These are phyloP conservation scores for Cyanoderma ruficeps DNA, from an alignment of 2,113 vertebrate species.

Conservation along the genomic window DNA sequence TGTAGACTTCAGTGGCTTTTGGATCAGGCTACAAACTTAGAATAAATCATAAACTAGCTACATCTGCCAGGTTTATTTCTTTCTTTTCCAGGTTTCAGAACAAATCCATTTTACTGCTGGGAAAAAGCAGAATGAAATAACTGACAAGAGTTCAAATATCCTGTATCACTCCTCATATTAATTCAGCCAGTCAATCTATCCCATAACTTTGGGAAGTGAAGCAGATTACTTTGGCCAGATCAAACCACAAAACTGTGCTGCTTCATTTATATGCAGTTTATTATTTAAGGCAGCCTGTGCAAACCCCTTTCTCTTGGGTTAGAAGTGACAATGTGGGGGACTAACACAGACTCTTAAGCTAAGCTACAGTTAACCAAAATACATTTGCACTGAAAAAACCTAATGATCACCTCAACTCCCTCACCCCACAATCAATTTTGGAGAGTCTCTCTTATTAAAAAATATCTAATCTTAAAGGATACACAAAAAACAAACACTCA, in stretches of 20 bases:
- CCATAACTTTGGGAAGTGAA: neutral
- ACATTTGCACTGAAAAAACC: neutral
- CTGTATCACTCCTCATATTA: constrained; percentile 4
- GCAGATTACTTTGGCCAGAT: constrained; percentile 6
- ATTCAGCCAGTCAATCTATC: constrained; percentile 18
- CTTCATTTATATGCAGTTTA: neutral
- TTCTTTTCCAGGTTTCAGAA: constrained; percentile 51
- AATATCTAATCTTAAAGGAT: neutral
- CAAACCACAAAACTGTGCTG: neutral
- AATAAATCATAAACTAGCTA: constrained; percentile 51
- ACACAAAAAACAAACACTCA: neutral
- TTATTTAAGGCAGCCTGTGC: neutral
- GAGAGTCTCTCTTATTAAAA: neutral
- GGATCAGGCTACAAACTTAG: constrained; percentile 46
- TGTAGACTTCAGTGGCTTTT: constrained; percentile 41
- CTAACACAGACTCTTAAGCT: neutral
- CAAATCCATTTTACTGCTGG: constrained; percentile 55
- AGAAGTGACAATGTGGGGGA: neutral
- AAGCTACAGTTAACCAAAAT: neutral
- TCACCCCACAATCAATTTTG: neutral
- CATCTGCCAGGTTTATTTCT: constrained; percentile 58
- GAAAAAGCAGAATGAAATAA: constrained; percentile 54
- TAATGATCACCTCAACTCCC: neutral
- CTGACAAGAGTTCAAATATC: constrained; percentile 43
- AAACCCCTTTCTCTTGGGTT: neutral